These are phyloP conservation scores for Tenualosa ilisha DNA, from an alignment of 2,797 vertebrate species.

Conservation along the genomic window DNA sequence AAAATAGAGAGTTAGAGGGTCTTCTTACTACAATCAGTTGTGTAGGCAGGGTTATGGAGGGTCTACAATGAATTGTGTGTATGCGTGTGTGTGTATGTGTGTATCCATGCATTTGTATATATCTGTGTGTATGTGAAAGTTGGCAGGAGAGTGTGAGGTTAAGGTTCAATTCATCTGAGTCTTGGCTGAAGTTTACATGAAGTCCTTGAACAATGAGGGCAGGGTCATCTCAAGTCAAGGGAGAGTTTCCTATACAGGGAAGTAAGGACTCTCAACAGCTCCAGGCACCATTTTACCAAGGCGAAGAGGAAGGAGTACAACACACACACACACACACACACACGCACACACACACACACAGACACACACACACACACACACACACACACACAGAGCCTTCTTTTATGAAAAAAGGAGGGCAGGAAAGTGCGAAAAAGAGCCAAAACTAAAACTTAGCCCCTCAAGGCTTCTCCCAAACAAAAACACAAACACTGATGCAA, in stretches of 20 bases:
- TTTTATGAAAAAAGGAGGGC: conserved; percentile 17
- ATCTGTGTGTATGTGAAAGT: not conserved
- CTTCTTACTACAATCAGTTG: not conserved
- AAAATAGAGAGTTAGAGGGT: not conserved
- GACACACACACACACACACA: conserved; percentile 13
- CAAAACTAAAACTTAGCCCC: conserved; percentile 27
- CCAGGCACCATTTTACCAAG: not conserved
- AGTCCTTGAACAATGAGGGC: conserved; percentile 22
- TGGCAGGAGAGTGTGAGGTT: not conserved
- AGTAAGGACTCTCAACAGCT: conserved; percentile 22
- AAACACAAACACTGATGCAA: conserved; percentile 17
- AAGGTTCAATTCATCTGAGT: not conserved
- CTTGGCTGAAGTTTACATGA: conserved; percentile 10
- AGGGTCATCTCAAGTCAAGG: conserved; percentile 13
- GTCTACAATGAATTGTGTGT: not conserved
- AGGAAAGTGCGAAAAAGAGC: conserved; percentile 35
- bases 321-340: conserved; percentile 11
- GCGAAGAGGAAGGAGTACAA: not conserved
- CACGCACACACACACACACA: conserved; percentile 24
- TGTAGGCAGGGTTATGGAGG: not conserved
- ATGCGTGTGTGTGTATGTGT: not conserved
- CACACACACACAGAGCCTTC: conserved; percentile 9
- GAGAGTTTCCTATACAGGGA: conserved; percentile 29
- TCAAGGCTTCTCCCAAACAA: conserved; percentile 30
- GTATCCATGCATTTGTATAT: not conserved